Percentiles rank a stretch among this genome's conserved stretches.
phyloP scores from a whole-genome alignment of 2,888 invertebrate species.

The Ochropleura leucogaster region DNA sequence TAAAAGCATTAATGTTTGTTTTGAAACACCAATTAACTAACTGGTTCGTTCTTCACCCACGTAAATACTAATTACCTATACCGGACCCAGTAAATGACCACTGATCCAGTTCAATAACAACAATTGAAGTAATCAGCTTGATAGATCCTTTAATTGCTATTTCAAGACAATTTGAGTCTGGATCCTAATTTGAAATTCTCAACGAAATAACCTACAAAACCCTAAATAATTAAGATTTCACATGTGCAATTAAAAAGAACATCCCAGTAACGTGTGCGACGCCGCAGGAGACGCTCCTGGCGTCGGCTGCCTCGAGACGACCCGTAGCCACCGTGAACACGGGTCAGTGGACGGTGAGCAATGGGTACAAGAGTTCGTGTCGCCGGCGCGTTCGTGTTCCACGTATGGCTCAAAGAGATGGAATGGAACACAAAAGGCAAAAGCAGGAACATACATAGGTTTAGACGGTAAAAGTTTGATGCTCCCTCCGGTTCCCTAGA shows the following conservation, averaged over 20 bases:
- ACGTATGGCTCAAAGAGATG: too few relatives aligned
- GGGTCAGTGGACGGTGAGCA: too few relatives aligned
- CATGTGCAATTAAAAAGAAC: neutral
- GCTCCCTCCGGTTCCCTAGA: too few relatives aligned
- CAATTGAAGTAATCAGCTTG: slow-evolving; percentile 9
- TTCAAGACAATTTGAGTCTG: neutral
- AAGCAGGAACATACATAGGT: too few relatives aligned
- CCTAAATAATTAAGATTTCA: neutral
- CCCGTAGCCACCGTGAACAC: too few relatives aligned
- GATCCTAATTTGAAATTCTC: neutral
- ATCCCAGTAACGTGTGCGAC: neutral
- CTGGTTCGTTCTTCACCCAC: slow-evolving; percentile 13
- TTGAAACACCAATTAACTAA: neutral
- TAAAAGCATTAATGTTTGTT: neutral
- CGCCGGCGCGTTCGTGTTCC: too few relatives aligned
- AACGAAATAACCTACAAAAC: neutral
- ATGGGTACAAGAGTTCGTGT: too few relatives aligned
- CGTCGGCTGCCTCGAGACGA: too few relatives aligned
- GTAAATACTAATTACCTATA: slow-evolving; percentile 36
- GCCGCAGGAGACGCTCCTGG: too few relatives aligned
- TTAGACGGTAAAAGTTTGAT: too few relatives aligned
- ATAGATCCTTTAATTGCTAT: neutral
- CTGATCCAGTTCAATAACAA: slow-evolving; percentile 12
- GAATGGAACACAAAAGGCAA: too few relatives aligned
- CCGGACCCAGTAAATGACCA: slow-evolving; percentile 4